A percentile compares a stretch with the other conserved stretches of the same genome.
These are phyloP conservation scores for Bagarius yarrelli DNA, from an alignment of 2,113 vertebrate species.

Conservation along the genomic window DNA sequence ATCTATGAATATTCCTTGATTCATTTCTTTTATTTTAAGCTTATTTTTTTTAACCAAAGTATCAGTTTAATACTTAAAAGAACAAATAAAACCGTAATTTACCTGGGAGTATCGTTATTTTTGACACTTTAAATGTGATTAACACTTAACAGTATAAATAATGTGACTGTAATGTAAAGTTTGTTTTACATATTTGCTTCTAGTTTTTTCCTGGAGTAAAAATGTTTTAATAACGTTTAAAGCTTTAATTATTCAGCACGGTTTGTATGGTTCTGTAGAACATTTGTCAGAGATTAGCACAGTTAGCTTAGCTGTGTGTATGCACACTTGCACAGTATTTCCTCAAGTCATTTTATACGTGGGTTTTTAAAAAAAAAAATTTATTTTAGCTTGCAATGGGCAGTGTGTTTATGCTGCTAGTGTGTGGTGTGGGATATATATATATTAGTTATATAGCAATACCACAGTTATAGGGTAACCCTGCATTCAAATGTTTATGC, in stretches of 20 bases:
- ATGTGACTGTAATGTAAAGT: neutral
- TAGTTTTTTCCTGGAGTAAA: neutral
- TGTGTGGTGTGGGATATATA: neutral
- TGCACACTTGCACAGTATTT: neutral
- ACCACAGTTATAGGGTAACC: neutral
- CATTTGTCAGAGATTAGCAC: neutral
- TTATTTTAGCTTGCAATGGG: neutral
- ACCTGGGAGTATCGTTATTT: neutral
- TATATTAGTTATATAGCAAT: neutral
- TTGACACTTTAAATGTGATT: neutral
- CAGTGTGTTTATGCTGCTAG: neutral
- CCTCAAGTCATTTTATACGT: neutral
- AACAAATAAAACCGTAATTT: neutral
- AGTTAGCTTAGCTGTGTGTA: neutral
- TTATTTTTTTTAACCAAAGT: no score
- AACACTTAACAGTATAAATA: neutral
- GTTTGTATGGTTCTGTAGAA: neutral
- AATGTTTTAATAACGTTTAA: neutral
- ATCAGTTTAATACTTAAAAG: neutral
- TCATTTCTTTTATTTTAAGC: neutral
- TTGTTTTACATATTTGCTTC: neutral
- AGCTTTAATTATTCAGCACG: neutral
- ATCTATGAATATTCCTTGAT: neutral
- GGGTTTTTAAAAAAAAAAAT: neutral
- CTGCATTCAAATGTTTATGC: neutral